Evolutionary conservation across 2,113 vertebrate genomes (phyloP).

Genomic region (Tenebrosternarchus preto): DNA sequence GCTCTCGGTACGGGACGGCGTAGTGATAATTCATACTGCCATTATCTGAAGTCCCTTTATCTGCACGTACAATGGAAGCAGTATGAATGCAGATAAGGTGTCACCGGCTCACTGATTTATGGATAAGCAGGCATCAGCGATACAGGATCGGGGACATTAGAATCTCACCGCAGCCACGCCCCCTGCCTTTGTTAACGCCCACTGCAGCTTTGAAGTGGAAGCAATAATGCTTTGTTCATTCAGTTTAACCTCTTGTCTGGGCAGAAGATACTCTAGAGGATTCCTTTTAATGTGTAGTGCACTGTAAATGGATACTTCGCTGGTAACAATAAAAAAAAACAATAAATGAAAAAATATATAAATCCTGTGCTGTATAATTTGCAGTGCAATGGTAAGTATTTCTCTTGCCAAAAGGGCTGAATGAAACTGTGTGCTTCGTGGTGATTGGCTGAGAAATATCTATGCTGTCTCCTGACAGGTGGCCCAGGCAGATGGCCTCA

Average conservation of each 20-base stretch:
- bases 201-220: neutral
- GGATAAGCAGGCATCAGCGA: constrained; percentile 30
- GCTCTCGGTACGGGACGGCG: constrained; percentile 15
- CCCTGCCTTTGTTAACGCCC: constrained; percentile 7
- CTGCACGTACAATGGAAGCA: constrained; percentile 34
- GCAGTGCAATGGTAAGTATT: neutral
- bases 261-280: neutral
- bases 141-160: neutral
- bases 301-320: neutral
- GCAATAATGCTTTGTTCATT: neutral
- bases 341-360: neutral
- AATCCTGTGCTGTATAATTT: neutral
- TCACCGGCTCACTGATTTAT: constrained; percentile 39
- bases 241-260: constrained; percentile 2
- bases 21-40: constrained; percentile 36
- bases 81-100: constrained; percentile 44
- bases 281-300: neutral
- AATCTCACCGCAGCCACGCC: neutral
- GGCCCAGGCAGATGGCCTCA: constrained; percentile 86
- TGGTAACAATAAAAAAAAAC: neutral
- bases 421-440: neutral
- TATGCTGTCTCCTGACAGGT: constrained; percentile 76
- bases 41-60: constrained; percentile 42
- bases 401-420: too few relatives aligned
- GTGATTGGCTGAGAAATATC: constrained; percentile 60